Conservation (phyloP, 2,888 invertebrate species). For the Pristionchus entomophagus region DNA sequence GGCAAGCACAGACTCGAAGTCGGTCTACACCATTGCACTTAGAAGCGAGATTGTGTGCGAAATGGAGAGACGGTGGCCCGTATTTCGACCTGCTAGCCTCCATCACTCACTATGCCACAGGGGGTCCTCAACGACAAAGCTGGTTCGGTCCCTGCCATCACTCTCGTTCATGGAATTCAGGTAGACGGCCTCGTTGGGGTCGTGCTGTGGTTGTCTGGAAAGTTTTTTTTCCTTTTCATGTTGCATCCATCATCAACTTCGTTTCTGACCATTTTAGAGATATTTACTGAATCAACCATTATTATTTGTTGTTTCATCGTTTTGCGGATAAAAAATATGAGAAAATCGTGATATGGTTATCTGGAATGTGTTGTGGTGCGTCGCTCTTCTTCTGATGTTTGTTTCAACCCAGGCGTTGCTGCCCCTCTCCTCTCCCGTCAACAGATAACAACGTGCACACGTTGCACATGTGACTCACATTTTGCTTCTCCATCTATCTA, state of each 20-base stretch:
- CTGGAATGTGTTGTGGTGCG: not conserved
- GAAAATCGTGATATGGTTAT: too few species aligned
- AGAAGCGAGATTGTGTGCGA: too few species aligned
- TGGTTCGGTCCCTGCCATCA: conserved; percentile 66
- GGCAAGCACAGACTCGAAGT: too few species aligned
- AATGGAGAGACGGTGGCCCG: too few species aligned
- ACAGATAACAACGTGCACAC: conserved; percentile 89
- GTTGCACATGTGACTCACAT: conserved; percentile 45
- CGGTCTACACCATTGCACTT: too few species aligned
- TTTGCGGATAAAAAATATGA: too few species aligned
- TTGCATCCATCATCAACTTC: not conserved
- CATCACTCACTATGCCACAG: conserved; percentile 70
- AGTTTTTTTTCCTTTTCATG: not conserved
- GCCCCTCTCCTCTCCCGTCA: not conserved
- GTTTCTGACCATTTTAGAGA: too few species aligned
- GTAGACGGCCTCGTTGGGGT: conserved; percentile 48
- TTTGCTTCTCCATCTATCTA: not conserved
- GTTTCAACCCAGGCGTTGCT: conserved; percentile 4
- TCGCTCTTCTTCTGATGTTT: conserved; percentile 49
- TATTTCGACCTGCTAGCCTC: not conserved
- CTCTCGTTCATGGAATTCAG: conserved; percentile 54
- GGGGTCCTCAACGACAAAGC: conserved; percentile 72
- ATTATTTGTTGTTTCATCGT: not conserved
- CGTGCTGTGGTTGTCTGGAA: conserved; percentile 50
- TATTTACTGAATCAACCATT: too few species aligned